phyloP scores from a whole-genome alignment of 2,797 vertebrate genomes.

The Telmatherina bonti region DNA sequence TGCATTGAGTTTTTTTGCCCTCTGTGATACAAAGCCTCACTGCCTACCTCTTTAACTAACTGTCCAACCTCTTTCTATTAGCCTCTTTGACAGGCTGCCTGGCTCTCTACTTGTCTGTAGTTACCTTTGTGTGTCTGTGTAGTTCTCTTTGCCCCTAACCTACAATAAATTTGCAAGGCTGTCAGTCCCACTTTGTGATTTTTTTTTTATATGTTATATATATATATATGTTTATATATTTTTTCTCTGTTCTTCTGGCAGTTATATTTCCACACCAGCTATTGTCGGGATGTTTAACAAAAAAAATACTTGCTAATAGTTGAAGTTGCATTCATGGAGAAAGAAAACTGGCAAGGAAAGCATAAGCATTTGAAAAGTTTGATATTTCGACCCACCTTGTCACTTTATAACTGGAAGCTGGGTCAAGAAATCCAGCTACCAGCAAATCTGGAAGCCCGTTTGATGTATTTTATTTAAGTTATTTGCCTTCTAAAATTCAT shows the following conservation, averaged over 20 bases:
- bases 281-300: too few relatives aligned
- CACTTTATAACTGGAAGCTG: not conserved
- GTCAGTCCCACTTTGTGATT: constrained; percentile 22
- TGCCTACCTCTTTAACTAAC: constrained; percentile 31
- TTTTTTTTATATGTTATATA: not conserved
- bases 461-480: not conserved
- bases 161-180: constrained; percentile 23
- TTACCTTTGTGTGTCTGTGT: constrained; percentile 43
- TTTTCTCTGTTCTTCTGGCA: not conserved
- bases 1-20: constrained; percentile 26
- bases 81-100: constrained; percentile 47
- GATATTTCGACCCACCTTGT: not conserved
- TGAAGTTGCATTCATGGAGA: too few relatives aligned
- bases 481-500: not conserved
- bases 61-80: constrained; percentile 45
- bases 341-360: not conserved
- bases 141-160: constrained; percentile 22
- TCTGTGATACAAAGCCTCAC: constrained; percentile 18
- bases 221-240: constrained; percentile 26
- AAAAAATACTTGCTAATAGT: too few relatives aligned
- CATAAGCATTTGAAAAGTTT: not conserved
- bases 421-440: not conserved
- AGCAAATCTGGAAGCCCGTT: not conserved
- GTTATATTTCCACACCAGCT: not conserved
- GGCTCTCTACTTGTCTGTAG: constrained; percentile 43